phyloP scores from a whole-genome alignment of 2,113 vertebrate genomes.

The Nettapus auritus region DNA sequence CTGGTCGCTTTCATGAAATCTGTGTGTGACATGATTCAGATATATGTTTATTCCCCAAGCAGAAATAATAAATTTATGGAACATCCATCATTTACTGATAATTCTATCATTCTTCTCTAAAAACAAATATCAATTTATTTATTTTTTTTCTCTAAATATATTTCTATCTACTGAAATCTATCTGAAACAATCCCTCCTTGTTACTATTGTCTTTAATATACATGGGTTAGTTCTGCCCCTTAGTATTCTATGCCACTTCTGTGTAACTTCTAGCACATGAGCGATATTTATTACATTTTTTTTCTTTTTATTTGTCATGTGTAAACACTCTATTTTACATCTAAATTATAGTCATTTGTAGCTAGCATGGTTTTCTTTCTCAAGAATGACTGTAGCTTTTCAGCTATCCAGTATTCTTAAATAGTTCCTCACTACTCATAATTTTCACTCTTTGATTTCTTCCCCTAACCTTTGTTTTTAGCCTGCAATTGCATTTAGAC shows the following conservation, averaged over 20 bases:
- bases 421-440: neutral
- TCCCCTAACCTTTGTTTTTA: neutral
- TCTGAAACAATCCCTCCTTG: neutral
- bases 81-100: neutral
- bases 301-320: neutral
- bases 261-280: neutral
- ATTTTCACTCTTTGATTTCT: neutral
- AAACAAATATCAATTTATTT: neutral
- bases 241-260: neutral
- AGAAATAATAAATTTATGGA: neutral
- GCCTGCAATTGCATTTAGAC: neutral
- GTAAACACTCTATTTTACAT: neutral
- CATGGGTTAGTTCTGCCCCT: neutral
- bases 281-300: neutral
- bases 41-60: neutral
- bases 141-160: neutral
- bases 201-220: neutral
- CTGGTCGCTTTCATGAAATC: neutral
- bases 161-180: neutral
- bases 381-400: neutral
- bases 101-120: neutral
- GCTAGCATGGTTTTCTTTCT: neutral
- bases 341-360: neutral
- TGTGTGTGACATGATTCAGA: neutral
- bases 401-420: neutral